Evolutionary conservation across 2,888 invertebrate species (phyloP), one percentile per base, ranked within the genome.

Genomic region (Lordiphosa andalusiaca): DNA sequence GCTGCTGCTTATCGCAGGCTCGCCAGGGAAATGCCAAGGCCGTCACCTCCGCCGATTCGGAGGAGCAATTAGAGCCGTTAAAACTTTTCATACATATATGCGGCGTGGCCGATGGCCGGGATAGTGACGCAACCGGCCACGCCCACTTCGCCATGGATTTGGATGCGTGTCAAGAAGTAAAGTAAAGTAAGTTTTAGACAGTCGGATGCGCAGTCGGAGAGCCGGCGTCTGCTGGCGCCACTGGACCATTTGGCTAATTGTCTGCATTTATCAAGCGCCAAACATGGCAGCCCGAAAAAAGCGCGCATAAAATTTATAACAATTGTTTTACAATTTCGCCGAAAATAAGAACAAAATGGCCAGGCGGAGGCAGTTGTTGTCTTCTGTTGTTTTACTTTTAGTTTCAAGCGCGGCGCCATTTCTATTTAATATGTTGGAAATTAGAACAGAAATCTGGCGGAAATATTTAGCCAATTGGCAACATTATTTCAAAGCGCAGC

Each of bases 161-260:
- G 73, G 72, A 73, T 40, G 65, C 54, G 56, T 70, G 68, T 73
- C 72, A 73, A 70, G 62, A 73, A 68, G 56, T 56, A 38, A 13
- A 49, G 13, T 49, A 25, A 23, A 49, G 25, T 49, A 49, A 49
- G 10, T 38, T 49, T n/a, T n/a, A 3, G 36, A 36, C 3, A n/a
- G 44, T 25, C 55, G 55, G 50, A 44, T 56, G 47, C 58, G 38
- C 50, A 41, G 57, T 50, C 52, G 44, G 41, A n/a, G 60, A 54
- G 55, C 38, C 60, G 59, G 54, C 67, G 53, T 37, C 58, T 61
- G 69, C 59, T 80, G 81, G 77, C 84, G 81, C 84, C 78, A 74
- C 52, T 71, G 60, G 67, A 73, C 69, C 71, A 77, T 77, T 84
- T 81, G 59, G 81, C 81, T 81, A 84, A 77, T 84, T 84, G 84